Conservation (phyloP, 2,888 invertebrate genomes). For the Marasmarcha lunaedactyla region DNA sequence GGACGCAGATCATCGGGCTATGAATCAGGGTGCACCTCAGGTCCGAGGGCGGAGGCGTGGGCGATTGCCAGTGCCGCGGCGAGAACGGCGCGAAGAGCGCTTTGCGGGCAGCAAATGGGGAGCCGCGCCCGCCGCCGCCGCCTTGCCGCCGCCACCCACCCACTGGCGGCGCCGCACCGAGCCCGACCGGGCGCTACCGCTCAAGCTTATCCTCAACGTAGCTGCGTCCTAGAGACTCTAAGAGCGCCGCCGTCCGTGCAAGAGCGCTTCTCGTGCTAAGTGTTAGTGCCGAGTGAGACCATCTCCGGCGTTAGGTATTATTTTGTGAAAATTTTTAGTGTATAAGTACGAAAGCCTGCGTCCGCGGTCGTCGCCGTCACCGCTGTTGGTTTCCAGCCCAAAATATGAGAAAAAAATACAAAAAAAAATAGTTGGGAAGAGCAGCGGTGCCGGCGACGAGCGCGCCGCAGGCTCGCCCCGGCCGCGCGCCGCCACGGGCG, state of each 20-base stretch:
- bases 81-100: constrained; percentile 38
- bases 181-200: constrained; percentile 69
- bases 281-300: constrained; percentile 42
- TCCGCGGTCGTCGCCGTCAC: constrained; percentile 23
- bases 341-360: constrained; percentile 39
- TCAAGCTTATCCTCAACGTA: constrained; percentile 75
- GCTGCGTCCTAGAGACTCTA: constrained; percentile 29
- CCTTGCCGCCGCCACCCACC: constrained; percentile 83
- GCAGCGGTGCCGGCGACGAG: constrained; percentile 14
- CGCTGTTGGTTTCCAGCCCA: constrained; percentile 20
- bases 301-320: constrained; percentile 65
- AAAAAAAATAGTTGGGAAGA: constrained; percentile 35
- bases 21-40: constrained; percentile 32
- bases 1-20: constrained; percentile 33
- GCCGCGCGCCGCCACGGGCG: constrained; percentile 11
- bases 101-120: constrained; percentile 85
- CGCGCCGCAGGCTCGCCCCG: constrained; percentile 10
- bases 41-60: constrained; percentile 25
- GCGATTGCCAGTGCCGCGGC: constrained; percentile 10
- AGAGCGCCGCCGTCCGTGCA: constrained; percentile 24
- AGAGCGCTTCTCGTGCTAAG: constrained; percentile 49
- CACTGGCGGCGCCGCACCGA: constrained; percentile 76
- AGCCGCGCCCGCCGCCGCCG: constrained; percentile 82
- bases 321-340: constrained; percentile 68
- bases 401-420: constrained; percentile 53